Percentiles rank a stretch among this genome's conserved stretches.
Evolutionary conservation across 2,113 vertebrate species (phyloP).

Genomic region (Mus musculus): DNA sequence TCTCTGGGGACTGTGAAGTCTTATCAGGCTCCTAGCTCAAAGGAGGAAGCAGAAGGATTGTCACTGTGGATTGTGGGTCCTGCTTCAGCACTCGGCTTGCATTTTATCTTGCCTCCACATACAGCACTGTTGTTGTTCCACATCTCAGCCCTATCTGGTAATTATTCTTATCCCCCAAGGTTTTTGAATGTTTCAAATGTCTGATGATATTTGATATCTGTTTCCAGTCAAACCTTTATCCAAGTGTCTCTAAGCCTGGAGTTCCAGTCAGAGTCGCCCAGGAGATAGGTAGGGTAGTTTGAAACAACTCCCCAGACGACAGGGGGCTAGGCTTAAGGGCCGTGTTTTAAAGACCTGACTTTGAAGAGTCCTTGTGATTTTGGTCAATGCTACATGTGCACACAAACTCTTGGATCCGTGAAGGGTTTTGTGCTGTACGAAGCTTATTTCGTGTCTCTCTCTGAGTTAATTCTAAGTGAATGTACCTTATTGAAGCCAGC

Average conservation of each 20-base stretch:
- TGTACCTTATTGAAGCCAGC: not conserved
- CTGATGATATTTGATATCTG: constrained; percentile 50
- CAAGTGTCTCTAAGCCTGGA: not conserved
- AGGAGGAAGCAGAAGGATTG: not conserved
- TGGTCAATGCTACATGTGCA: not conserved
- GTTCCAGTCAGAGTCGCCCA: not conserved
- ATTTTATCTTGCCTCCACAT: not conserved
- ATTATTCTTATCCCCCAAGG: constrained; percentile 68
- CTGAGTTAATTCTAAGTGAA: not conserved
- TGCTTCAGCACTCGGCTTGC: not conserved
- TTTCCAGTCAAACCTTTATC: constrained; percentile 36
- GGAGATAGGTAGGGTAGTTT: not conserved
- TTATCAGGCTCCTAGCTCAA: not conserved
- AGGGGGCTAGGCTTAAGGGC: not conserved
- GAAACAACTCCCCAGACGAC: not conserved
- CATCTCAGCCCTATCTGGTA: constrained; percentile 42
- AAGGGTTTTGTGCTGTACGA: not conserved
- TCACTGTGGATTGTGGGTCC: not conserved
- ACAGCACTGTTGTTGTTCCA: not conserved
- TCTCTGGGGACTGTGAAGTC: not conserved
- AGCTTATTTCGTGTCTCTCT: not conserved
- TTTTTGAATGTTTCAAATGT: constrained; percentile 44
- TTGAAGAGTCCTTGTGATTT: constrained; percentile 35
- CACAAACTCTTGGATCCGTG: not conserved
- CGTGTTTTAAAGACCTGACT: not conserved